These are phyloP conservation scores for Stegodyphus dumicola DNA, from an alignment of 1,140 invertebrate species.

Conservation along the genomic window DNA sequence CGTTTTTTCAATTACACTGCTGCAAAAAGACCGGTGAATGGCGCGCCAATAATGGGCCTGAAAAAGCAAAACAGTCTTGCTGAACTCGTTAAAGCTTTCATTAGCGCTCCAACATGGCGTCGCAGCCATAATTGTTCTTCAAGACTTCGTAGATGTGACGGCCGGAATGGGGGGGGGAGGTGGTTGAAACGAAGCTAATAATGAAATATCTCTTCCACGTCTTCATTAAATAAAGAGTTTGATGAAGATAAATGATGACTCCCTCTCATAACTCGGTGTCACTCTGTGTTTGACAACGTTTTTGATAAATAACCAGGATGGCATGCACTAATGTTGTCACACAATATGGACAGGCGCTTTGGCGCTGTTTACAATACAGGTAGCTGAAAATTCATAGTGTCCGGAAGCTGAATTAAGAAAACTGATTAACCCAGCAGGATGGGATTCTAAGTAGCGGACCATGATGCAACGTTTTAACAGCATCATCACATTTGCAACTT, in stretches of 20 bases:
- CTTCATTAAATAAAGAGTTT: conserved; percentile 50
- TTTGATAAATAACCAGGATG: conserved; percentile 15
- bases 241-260: conserved; percentile 46
- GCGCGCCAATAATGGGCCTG: no score
- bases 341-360: no score
- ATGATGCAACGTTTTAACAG: no score
- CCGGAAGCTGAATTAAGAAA: no score
- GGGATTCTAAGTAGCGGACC: no score
- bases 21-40: no score
- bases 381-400: not conserved
- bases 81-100: conserved; percentile 8
- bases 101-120: not conserved
- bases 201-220: conserved; percentile 14
- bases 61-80: no score
- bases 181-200: conserved; percentile 34
- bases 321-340: not conserved
- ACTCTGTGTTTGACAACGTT: conserved; percentile 21
- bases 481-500: no score
- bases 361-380: not conserved
- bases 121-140: conserved; percentile 9
- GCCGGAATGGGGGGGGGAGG: no score
- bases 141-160: not conserved
- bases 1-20: no score
- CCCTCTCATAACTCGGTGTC: conserved; percentile 2
- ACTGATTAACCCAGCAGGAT: no score